These are phyloP conservation scores for Pteropus alecto DNA, from an alignment of 2,113 vertebrate genomes.

Conservation along the genomic window DNA sequence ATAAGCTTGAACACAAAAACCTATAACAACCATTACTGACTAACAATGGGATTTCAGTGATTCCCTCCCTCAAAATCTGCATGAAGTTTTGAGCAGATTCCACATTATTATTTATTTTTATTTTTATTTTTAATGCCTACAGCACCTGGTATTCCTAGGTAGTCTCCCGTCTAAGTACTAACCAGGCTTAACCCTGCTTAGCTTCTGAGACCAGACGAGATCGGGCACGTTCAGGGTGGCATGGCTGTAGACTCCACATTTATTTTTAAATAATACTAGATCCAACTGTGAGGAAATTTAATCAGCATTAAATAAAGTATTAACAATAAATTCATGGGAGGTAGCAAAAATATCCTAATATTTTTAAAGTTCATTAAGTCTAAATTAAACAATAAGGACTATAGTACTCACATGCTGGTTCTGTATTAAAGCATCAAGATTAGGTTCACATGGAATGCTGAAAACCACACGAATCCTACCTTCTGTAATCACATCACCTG, in stretches of 20 bases:
- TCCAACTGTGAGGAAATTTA: not conserved
- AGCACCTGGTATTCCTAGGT: no score
- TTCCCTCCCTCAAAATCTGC: not conserved
- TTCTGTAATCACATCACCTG: conserved; percentile 93
- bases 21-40: not conserved
- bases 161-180: no score
- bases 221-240: no score
- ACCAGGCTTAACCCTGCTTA: no score
- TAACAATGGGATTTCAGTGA: not conserved
- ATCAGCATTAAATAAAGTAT: conserved; percentile 36
- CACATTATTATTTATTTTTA: not conserved
- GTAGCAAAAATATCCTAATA: not conserved
- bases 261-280: not conserved
- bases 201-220: no score
- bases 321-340: not conserved
- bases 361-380: not conserved
- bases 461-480: conserved; percentile 96
- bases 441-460: conserved; percentile 93
- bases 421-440: conserved; percentile 94
- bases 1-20: not conserved
- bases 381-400: not conserved
- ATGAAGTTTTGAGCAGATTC: conserved; percentile 7
- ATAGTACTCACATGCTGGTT: conserved; percentile 95
- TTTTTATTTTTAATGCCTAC: no score
- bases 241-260: not conserved